Base-by-base conservation (phyloP, 2,797 vertebrate species). In the Carapus acus region DNA sequence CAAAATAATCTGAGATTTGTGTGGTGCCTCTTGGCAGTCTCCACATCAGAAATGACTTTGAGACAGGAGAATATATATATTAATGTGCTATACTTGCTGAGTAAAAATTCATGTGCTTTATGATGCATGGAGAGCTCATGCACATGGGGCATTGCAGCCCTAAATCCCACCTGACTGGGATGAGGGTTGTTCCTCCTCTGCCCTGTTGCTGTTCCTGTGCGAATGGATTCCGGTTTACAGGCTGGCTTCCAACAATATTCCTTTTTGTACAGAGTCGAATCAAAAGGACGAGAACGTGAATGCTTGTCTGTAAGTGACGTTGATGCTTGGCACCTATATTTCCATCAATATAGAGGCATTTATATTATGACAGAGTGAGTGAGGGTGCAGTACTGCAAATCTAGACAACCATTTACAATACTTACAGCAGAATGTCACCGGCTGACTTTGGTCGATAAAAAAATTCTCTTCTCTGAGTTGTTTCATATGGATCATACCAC, bases 401-500 rank as follows among this genome's bases (percentile, higher is more conserved):
- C 4, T 29, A 20, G 6, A 34, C 21, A 14, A 1, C 29, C 4
- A 46, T 14, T 2, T 55, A 34, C 24, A 37, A 1, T 47, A 55
- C 65, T 56, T 76, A 91, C 88, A 85, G 59, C 44, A 79, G 54
- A 48, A 63, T 54, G 33, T 75, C 58, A 27, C 73, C 50, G 19
- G 67, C 53, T 16, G 67, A 62, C 47, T 51, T 70, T 27, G 57
- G 69, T 48, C 74, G 82, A 42, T 74, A 72, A 2, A 83, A 33
- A 33, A 88, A 90, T 1, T 88, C 83, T 7, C 83, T 85, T 77
- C 46, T 85, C 58, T 83, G 76, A 3, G 86, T 88, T 29, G 89
- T 91, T 71, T 91, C 73, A 59, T 88, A 90, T 18, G 86, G 81
- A 67, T 90, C 83, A 87, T 88, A 90, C 53, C 43, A 59, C 19